Evolutionary conservation across 2,113 vertebrate species (phyloP).

Genomic region (Raja brachyura): DNA sequence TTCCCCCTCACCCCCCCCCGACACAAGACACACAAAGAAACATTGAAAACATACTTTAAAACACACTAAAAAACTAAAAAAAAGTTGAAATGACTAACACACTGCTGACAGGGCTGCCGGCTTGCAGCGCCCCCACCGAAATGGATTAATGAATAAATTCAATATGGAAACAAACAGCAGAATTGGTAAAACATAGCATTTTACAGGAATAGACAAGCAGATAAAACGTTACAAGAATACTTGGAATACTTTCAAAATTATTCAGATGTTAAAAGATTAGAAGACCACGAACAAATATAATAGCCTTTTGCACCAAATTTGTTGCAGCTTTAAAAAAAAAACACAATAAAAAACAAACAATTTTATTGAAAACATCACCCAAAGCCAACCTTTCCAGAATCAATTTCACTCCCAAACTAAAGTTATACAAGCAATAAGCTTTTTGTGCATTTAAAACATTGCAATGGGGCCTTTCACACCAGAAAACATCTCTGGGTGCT

Average conservation of each 20-base stretch:
- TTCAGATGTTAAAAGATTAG: background rate
- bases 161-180: background rate
- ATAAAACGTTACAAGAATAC: background rate
- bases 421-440: slow-evolving; percentile 26
- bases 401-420: slow-evolving; percentile 23
- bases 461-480: background rate
- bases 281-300: background rate
- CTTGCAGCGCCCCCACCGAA: too few relatives aligned
- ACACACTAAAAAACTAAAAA: too few relatives aligned
- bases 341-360: too few relatives aligned
- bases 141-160: background rate
- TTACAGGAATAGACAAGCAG: background rate
- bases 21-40: too few relatives aligned
- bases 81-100: too few relatives aligned
- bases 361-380: slow-evolving; percentile 33
- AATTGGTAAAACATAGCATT: background rate
- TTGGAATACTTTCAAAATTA: background rate
- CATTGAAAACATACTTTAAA: too few relatives aligned
- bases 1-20: too few relatives aligned
- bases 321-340: background rate
- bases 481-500: background rate
- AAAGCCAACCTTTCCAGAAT: slow-evolving; percentile 16
- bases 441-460: slow-evolving; percentile 27
- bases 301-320: too few relatives aligned
- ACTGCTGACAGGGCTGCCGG: too few relatives aligned